These are phyloP conservation scores for Plusia festucae DNA, from an alignment of 2,888 invertebrate genomes.

Conservation along the genomic window DNA sequence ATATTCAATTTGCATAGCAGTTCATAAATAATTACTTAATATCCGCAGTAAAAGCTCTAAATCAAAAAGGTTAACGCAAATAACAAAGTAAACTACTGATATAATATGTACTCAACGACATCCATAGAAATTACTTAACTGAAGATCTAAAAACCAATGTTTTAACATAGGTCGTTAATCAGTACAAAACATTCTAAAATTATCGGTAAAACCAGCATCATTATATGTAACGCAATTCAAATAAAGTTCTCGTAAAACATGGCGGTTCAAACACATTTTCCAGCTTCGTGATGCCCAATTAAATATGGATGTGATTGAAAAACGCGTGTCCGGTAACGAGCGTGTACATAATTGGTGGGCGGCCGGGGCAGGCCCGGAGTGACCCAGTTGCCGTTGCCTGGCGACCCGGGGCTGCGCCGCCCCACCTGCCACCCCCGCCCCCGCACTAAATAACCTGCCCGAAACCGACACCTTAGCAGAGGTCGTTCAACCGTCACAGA, in stretches of 20 bases:
- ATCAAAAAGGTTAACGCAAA: neutral
- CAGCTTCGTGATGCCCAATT: conserved; percentile 88
- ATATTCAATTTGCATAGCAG: conserved; percentile 5
- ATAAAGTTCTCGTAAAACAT: conserved; percentile 82
- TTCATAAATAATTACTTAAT: neutral
- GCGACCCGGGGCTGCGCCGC: conserved; percentile 80
- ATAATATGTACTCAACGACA: neutral
- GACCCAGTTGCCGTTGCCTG: conserved; percentile 88
- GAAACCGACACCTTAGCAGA: conserved; percentile 88
- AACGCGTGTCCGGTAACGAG: conserved; percentile 90
- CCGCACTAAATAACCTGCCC: conserved; percentile 88
- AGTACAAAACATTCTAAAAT: conserved; percentile 31
- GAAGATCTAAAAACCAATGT: neutral
- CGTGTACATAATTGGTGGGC: conserved; percentile 89
- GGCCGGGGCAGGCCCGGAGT: conserved; percentile 83
- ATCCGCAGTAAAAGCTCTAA: neutral
- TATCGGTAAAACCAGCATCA: conserved; percentile 48
- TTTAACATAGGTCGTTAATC: neutral
- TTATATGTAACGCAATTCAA: conserved; percentile 69
- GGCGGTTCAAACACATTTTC: conserved; percentile 85
- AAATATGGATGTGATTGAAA: conserved; percentile 90
- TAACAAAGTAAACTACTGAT: neutral
- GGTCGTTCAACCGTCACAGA: conserved; percentile 88
- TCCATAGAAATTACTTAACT: neutral
- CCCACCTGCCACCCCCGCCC: conserved; percentile 63